Conservation (phyloP, 2,797 vertebrate genomes). For the Malacoraja senta region DNA sequence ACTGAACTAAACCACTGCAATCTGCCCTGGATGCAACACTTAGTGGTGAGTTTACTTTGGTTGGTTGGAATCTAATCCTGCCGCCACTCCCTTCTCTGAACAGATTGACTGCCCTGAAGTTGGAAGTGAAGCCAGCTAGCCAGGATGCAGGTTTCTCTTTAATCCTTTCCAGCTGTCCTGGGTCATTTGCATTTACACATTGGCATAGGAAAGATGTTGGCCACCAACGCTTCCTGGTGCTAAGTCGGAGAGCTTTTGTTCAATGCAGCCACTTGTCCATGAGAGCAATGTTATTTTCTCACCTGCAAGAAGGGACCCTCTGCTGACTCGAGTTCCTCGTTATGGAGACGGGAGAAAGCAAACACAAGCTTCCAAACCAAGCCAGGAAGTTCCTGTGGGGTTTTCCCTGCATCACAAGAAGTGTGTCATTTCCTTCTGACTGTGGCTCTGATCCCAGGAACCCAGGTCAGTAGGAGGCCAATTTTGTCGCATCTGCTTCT, state of each 20-base stretch:
- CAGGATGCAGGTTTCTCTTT: neutral
- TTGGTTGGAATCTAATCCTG: neutral
- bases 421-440: slow-evolving; percentile 71
- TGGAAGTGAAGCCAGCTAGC: neutral
- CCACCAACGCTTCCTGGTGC: slow-evolving; percentile 57
- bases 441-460: slow-evolving; percentile 80
- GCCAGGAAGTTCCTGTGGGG: slow-evolving; percentile 72
- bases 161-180: slow-evolving; percentile 32
- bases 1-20: too few species aligned
- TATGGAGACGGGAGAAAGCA: slow-evolving; percentile 48
- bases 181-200: slow-evolving; percentile 45
- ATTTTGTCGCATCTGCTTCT: neutral
- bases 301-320: slow-evolving; percentile 73
- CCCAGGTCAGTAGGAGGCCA: slow-evolving; percentile 68
- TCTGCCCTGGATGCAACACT: too few species aligned
- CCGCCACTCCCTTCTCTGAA: neutral
- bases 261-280: slow-evolving; percentile 66
- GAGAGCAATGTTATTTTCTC: slow-evolving; percentile 86
- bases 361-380: slow-evolving; percentile 69
- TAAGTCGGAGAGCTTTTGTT: slow-evolving; percentile 67
- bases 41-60: neutral
- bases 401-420: slow-evolving; percentile 72
- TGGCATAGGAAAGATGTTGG: slow-evolving; percentile 34
- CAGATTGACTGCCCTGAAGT: neutral
- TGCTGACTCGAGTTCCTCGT: slow-evolving; percentile 50